Evolutionary conservation across 1,140 invertebrate genomes (phyloP), one percentile per base, ranked within the genome.

Genomic region (Drosophila ananassae): DNA sequence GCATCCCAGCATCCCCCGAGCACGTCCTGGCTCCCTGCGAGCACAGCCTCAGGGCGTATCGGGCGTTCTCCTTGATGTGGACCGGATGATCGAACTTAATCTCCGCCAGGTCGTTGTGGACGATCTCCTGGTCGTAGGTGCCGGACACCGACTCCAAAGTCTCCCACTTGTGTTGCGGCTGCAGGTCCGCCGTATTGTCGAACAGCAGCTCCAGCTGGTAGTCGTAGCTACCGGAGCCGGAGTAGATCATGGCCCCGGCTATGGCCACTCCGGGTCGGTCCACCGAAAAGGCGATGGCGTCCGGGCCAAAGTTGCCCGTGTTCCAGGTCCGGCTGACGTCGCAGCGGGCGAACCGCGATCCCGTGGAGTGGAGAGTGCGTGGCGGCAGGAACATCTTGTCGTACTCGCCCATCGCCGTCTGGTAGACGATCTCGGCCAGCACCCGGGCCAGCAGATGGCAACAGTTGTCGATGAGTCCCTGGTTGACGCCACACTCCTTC

Each of bases 241-340:
- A 97, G 92, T 98, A 99, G 44, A 99, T 95, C 91, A 92, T 91
- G 50, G 96, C 96, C 2, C 98, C 98, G 37, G 96, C 96, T 34
- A 99, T 95, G 28, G 96, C 94, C 53, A 99, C 96, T 1, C 98
- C 98, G 0, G 96, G 93, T 34, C 96, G 93, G 92, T 99, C 98
- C 6, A 99, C 98, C 13, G 95, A 95, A 87, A 99, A 99, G 76
- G 97, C 97, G 79, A 99, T 98, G 3, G 98, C 98, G 93, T 99
- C 98, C 0, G 98, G 97, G 22, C 97, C 98, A 32, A 98, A 98
- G 92, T 98, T 98, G 2, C 98, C 98, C 2, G 98, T 98, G 85
- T 99, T 99, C 98, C 98, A 99, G 2, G 97, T 97, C 39, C 97
- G 94, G 37, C 95, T 96, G 81, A 96, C 95, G 92, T 98, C 98